phyloP scores from a whole-genome alignment of 2,113 vertebrate species.

The Microcebus jonahi region DNA sequence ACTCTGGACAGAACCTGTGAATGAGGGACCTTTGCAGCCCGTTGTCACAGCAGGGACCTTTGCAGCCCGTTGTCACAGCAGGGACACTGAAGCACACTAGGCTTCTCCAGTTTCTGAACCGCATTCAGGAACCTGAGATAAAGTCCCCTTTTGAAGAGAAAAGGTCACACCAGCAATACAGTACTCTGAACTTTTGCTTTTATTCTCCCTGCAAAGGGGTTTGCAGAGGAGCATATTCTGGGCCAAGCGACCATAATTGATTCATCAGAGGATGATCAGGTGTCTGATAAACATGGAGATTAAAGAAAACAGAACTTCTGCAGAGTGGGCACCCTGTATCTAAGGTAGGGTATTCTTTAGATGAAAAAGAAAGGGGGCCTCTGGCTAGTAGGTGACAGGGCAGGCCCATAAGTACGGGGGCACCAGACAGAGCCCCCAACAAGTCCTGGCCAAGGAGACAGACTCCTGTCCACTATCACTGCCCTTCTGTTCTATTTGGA shows the following conservation, averaged over 20 bases:
- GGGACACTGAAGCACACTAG: background rate
- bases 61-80: background rate
- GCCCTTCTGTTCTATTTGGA: background rate
- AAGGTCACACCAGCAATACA: background rate
- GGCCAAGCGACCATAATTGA: background rate
- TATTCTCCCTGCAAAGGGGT: background rate
- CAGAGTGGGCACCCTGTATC: accelerated
- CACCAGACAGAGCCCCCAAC: background rate
- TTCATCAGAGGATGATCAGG: background rate
- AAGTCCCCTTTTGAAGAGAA: background rate
- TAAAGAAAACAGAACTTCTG: background rate
- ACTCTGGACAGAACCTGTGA: background rate
- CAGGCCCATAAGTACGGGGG: background rate
- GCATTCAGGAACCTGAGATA: background rate
- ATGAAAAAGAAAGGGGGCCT: background rate
- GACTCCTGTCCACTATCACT: background rate
- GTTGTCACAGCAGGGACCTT: background rate
- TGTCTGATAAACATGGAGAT: background rate
- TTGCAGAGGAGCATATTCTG: background rate
- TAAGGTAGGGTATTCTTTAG: background rate
- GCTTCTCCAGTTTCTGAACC: background rate
- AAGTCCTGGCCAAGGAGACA: background rate
- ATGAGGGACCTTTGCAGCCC: background rate
- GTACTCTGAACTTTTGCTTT: background rate
- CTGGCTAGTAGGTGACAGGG: background rate